phyloP scores from a whole-genome alignment of 1,140 invertebrate genomes.

The Tyrophagus putrescentiae region DNA sequence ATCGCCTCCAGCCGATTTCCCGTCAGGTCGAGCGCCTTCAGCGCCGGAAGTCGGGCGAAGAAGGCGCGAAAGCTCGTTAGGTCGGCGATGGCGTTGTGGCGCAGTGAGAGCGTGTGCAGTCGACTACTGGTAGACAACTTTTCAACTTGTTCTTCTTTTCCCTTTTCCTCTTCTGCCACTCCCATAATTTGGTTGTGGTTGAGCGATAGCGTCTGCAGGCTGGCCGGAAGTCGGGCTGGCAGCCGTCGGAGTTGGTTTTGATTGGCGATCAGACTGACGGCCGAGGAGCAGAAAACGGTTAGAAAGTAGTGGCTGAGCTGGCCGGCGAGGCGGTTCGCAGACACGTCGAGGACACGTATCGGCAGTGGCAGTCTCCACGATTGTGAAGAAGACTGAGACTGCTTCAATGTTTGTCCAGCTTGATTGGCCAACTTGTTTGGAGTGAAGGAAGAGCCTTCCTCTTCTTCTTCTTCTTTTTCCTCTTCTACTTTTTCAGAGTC shows the following conservation, averaged over 20 bases:
- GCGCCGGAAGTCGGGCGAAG: constrained; percentile 42
- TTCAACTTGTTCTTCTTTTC: too few relatives aligned
- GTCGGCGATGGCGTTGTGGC: constrained; percentile 36
- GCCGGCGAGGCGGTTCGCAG: constrained; percentile 1
- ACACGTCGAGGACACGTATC: constrained; percentile 21
- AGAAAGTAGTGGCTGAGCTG: background rate
- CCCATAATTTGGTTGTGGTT: constrained; percentile 51
- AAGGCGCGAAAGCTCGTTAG: constrained; percentile 43
- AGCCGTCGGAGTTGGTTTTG: background rate
- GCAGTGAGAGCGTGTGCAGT: too few relatives aligned
- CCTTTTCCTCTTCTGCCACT: too few relatives aligned
- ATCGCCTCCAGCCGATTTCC: constrained; percentile 58
- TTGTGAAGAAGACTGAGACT: too few relatives aligned
- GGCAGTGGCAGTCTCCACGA: too few relatives aligned
- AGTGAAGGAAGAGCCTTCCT: too few relatives aligned
- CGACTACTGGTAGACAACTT: too few relatives aligned
- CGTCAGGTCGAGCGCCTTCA: constrained; percentile 64
- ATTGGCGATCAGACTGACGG: background rate
- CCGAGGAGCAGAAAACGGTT: background rate
- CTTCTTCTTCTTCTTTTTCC: too few relatives aligned
- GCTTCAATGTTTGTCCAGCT: constrained; percentile 15
- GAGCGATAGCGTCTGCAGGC: constrained; percentile 53
- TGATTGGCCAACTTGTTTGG: too few relatives aligned
- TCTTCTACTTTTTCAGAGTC: background rate
- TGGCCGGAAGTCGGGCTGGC: constrained; percentile 41